These are phyloP conservation scores for Anticlea derivata DNA, from an alignment of 2,888 invertebrate genomes.

Conservation along the genomic window DNA sequence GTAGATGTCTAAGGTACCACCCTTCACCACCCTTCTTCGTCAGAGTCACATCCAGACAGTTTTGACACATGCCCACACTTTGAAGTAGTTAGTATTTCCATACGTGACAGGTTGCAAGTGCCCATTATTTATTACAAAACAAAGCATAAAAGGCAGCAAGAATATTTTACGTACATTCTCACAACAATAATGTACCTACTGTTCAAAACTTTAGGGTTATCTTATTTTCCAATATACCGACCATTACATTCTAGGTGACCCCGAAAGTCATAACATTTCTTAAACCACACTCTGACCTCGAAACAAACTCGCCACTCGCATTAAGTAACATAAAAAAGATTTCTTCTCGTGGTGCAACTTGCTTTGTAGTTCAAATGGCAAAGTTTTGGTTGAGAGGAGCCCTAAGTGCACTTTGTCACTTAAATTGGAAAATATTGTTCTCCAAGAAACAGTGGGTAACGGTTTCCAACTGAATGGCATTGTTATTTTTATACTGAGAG, in stretches of 20 bases:
- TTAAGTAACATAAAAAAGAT: conserved; percentile 54
- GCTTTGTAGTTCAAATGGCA: conserved; percentile 75
- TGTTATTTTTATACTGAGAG: conserved; percentile 47
- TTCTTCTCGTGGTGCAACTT: conserved; percentile 57
- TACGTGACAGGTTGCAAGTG: too few species aligned
- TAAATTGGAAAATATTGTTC: conserved; percentile 82
- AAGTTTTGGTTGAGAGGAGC: conserved; percentile 80
- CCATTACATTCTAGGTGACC: conserved; percentile 4
- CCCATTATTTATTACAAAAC: too few species aligned
- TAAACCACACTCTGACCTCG: conserved; percentile 17
- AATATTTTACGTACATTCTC: too few species aligned
- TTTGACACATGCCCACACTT: too few species aligned
- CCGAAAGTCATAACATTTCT: conserved; percentile 7
- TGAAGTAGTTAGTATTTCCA: too few species aligned
- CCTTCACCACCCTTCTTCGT: too few species aligned
- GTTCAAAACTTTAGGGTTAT: too few species aligned
- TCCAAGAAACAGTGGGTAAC: conserved; percentile 62
- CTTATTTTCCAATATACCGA: too few species aligned
- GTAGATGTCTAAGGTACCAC: too few species aligned
- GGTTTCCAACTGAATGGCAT: conserved; percentile 56
- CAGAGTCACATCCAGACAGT: too few species aligned
- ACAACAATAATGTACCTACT: too few species aligned
- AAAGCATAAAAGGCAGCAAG: too few species aligned
- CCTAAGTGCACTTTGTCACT: conserved; percentile 83
- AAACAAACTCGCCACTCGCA: conserved; percentile 29